phyloP scores from a whole-genome alignment of 2,888 invertebrate genomes.

The Lycocerus yunnanus region DNA sequence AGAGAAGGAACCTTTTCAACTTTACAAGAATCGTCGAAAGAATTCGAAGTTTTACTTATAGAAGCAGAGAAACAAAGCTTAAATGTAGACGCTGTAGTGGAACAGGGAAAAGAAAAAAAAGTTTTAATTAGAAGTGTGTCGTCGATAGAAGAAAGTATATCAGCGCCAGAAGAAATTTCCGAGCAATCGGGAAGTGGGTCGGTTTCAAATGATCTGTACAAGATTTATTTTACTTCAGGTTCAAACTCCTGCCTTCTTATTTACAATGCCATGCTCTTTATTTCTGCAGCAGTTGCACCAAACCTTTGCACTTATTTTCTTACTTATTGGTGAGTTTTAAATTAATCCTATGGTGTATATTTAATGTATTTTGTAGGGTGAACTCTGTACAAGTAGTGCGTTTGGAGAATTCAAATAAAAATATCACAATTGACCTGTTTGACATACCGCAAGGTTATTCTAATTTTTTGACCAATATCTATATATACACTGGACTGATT shows the following conservation, averaged over 20 bases:
- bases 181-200: conserved; percentile 70
- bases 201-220: conserved; percentile 61
- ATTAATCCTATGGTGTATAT: too few relatives aligned
- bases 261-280: conserved; percentile 66
- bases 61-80: conserved; percentile 33
- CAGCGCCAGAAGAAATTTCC: conserved; percentile 55
- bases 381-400: background rate
- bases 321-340: conserved; percentile 68
- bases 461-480: background rate
- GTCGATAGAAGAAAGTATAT: conserved; percentile 12
- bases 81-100: background rate
- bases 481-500: conserved; percentile 36
- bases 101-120: background rate
- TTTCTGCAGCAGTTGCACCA: conserved; percentile 71
- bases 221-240: conserved; percentile 73
- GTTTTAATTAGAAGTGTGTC: background rate
- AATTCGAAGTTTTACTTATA: conserved; percentile 57
- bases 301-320: conserved; percentile 83
- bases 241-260: conserved; percentile 70
- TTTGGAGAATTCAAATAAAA: background rate
- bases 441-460: background rate
- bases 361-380: too few relatives aligned
- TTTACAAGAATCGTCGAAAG: conserved; percentile 57
- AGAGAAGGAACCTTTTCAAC: conserved; percentile 34
- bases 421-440: background rate